Evolutionary conservation across 1,140 invertebrate genomes (phyloP).

Genomic region (Elymnias hypermnestra): DNA sequence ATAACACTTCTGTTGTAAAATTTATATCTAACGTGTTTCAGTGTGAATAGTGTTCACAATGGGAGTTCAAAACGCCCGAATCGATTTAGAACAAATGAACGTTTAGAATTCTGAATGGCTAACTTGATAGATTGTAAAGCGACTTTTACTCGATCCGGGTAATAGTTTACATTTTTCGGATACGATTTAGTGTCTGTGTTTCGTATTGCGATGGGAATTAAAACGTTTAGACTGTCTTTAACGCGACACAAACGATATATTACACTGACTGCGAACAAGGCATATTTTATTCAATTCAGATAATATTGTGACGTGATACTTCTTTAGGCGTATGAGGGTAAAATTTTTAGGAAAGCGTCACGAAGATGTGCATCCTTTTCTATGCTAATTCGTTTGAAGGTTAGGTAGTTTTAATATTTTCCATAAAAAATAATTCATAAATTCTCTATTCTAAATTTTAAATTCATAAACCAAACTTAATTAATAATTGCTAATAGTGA

Average conservation of each 20-base stretch:
- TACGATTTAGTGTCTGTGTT: slow-evolving; percentile 2
- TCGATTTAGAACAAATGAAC: slow-evolving; percentile 41
- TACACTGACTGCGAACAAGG: neutral
- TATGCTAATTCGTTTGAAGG: no score
- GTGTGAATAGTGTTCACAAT: slow-evolving; percentile 45
- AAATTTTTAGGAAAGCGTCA: no score
- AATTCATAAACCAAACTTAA: no score
- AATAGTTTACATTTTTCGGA: slow-evolving; percentile 17
- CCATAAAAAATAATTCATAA: no score
- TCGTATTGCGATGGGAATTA: neutral
- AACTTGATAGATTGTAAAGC: slow-evolving; percentile 24
- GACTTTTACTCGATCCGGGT: slow-evolving; percentile 19
- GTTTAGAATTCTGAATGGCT: slow-evolving; percentile 37
- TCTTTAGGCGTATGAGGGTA: no score
- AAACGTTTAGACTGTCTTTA: slow-evolving; percentile 1
- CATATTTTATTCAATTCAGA: no score
- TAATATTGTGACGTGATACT: no score
- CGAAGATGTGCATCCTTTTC: no score
- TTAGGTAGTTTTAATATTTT: no score
- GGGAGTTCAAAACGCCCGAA: slow-evolving; percentile 44
- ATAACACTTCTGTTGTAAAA: no score
- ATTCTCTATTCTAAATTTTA: no score
- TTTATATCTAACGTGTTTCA: slow-evolving; percentile 66
- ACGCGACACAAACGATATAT: neutral
- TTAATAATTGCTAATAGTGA: no score